Percentiles rank a stretch among this genome's conserved stretches.
Conservation (phyloP, 2,113 vertebrate genomes). For the Campylorhamphus procurvoides region DNA sequence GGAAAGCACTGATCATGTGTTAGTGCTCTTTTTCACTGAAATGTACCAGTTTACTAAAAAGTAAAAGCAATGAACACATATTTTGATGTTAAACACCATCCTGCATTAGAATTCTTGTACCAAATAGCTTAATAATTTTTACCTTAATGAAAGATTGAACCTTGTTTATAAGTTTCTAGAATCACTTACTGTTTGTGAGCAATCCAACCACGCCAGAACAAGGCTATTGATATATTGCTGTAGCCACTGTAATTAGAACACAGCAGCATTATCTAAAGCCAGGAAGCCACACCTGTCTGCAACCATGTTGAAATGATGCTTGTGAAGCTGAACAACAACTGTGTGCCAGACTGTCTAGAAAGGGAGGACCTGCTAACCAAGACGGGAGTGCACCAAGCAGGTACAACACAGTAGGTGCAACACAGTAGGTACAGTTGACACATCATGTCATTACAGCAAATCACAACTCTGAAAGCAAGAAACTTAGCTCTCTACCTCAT, state of each 20-base stretch:
- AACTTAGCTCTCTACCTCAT: not conserved
- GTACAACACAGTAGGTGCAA: not conserved
- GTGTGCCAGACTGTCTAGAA: not conserved
- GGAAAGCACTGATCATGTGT: not conserved
- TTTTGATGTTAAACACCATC: not conserved
- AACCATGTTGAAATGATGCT: not conserved
- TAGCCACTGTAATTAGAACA: not conserved
- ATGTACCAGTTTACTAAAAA: not conserved
- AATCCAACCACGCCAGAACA: not conserved
- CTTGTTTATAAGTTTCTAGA: not conserved
- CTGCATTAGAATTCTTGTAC: not conserved
- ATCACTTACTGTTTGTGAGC: not conserved
- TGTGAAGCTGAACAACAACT: not conserved
- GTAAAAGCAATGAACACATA: not conserved
- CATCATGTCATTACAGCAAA: not conserved
- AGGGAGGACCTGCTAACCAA: not conserved
- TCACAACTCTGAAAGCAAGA: not conserved
- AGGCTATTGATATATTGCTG: not conserved
- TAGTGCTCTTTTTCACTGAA: not conserved
- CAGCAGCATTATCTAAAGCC: not conserved
- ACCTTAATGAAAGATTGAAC: not conserved
- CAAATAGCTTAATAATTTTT: not conserved
- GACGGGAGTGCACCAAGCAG: not conserved
- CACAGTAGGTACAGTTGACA: not conserved
- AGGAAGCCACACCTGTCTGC: not conserved